Conservation (phyloP, 2,888 invertebrate species). For the Timema cristinae region DNA sequence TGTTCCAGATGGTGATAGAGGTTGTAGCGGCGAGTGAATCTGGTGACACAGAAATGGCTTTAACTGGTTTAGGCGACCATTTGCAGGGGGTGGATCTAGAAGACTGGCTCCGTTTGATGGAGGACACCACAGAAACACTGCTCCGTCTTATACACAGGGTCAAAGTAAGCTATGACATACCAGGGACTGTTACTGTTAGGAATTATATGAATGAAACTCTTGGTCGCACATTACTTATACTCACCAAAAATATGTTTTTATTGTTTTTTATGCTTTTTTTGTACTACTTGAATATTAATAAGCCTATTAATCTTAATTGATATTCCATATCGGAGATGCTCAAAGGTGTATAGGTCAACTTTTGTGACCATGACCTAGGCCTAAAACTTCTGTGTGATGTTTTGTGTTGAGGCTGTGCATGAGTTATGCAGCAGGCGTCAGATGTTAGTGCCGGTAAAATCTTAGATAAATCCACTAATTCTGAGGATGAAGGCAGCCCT, state of each 20-base stretch:
- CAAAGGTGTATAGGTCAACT: too few species aligned
- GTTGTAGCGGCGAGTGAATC: conserved; percentile 57
- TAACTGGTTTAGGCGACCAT: conserved; percentile 53
- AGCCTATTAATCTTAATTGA: too few species aligned
- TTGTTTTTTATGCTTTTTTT: background rate
- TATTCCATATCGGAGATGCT: too few species aligned
- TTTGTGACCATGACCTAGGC: too few species aligned
- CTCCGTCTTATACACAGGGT: conserved; percentile 69
- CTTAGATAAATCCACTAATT: conserved; percentile 32
- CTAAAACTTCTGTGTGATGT: too few species aligned
- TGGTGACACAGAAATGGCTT: conserved; percentile 41
- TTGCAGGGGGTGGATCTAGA: conserved; percentile 58
- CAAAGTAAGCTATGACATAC: conserved; percentile 46
- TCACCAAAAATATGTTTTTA: background rate
- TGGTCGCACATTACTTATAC: background rate
- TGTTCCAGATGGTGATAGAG: conserved; percentile 62
- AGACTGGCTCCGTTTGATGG: conserved; percentile 66
- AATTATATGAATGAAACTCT: background rate
- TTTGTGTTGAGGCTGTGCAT: conserved; percentile 64
- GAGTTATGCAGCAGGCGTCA: conserved; percentile 73
- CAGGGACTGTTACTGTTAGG: conserved; percentile 35
- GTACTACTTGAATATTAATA: too few species aligned
- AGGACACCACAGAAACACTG: conserved; percentile 61
- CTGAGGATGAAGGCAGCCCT: conserved; percentile 7
- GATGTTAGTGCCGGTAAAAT: conserved; percentile 58